Percentiles rank a stretch among this genome's conserved stretches.
Conservation (phyloP, 35 echinoderm and acorn worm genomes). For the Ptychodera flava region DNA sequence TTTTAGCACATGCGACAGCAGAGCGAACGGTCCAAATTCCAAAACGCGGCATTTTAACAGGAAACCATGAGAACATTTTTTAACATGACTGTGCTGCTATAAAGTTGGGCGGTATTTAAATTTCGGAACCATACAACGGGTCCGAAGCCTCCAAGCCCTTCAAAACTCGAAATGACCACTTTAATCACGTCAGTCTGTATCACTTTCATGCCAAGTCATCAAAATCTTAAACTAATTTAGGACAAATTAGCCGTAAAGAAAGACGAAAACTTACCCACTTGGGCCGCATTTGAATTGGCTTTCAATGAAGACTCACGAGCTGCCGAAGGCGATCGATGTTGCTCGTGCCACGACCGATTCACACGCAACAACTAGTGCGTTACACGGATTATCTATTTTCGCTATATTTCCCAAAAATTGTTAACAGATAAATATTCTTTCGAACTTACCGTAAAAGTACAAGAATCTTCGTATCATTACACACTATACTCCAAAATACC, state of each 20-base stretch:
- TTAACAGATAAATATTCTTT: too few relatives aligned
- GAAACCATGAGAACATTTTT: constrained; percentile 1
- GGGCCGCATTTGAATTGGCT: background rate
- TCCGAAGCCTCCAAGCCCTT: background rate
- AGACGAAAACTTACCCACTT: background rate
- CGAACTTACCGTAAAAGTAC: too few relatives aligned
- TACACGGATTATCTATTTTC: background rate
- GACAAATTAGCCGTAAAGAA: background rate
- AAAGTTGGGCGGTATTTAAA: constrained; percentile 1
- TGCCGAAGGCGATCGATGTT: background rate
- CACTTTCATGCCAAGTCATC: background rate
- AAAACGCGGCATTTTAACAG: background rate
- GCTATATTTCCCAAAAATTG: too few relatives aligned
- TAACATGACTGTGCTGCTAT: background rate
- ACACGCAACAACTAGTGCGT: background rate
- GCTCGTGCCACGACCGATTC: background rate
- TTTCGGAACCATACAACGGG: background rate
- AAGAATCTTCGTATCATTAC: too few relatives aligned
- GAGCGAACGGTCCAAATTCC: background rate
- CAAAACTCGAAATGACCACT: background rate
- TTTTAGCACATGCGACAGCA: too few relatives aligned
- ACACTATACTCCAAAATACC: too few relatives aligned
- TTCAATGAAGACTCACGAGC: background rate
- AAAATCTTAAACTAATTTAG: background rate
- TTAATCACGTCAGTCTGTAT: background rate